Conservation (phyloP, 2,888 invertebrate species). For the Trachelus tabidus region DNA sequence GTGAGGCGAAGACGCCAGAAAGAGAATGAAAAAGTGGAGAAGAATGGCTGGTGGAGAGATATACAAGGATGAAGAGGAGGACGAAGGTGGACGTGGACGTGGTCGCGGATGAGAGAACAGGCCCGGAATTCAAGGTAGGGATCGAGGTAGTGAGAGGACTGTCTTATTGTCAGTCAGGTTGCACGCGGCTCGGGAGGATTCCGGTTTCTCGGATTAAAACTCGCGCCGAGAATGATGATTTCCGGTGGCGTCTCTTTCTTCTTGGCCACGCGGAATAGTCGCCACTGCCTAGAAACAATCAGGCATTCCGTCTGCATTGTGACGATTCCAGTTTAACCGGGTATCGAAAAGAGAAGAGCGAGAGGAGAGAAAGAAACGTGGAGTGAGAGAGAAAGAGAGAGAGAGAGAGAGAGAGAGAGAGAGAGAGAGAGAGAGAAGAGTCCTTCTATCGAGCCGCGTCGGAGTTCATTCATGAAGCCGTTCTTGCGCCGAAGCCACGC, state of each 20-base stretch:
- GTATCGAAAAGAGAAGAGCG: constrained; percentile 13
- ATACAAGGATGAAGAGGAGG: too few relatives aligned
- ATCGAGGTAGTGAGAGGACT: constrained; percentile 11
- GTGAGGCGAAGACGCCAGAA: too few relatives aligned
- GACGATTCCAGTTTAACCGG: constrained; percentile 43
- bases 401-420: background rate
- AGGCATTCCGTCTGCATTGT: constrained; percentile 52
- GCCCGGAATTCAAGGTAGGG: constrained; percentile 26
- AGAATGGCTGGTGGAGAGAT: background rate
- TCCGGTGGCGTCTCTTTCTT: constrained; percentile 59
- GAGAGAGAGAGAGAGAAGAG: constrained; percentile 7
- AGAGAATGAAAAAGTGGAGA: too few relatives aligned
- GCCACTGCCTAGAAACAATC: constrained; percentile 42
- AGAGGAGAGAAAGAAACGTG: constrained; percentile 8
- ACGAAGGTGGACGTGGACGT: too few relatives aligned
- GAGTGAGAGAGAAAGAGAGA: background rate
- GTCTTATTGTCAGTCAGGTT: constrained; percentile 43
- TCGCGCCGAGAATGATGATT: constrained; percentile 52
- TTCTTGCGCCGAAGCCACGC: constrained; percentile 39
- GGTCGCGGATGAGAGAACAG: too few relatives aligned
- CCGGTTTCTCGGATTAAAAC: constrained; percentile 53
- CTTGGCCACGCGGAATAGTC: constrained; percentile 18
- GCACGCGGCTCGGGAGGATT: constrained; percentile 37
- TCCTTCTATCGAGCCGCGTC: constrained; percentile 22
- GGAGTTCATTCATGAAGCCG: constrained; percentile 56